Conservation (phyloP, 2,888 invertebrate species). For the Psococerastis gibbosa region DNA sequence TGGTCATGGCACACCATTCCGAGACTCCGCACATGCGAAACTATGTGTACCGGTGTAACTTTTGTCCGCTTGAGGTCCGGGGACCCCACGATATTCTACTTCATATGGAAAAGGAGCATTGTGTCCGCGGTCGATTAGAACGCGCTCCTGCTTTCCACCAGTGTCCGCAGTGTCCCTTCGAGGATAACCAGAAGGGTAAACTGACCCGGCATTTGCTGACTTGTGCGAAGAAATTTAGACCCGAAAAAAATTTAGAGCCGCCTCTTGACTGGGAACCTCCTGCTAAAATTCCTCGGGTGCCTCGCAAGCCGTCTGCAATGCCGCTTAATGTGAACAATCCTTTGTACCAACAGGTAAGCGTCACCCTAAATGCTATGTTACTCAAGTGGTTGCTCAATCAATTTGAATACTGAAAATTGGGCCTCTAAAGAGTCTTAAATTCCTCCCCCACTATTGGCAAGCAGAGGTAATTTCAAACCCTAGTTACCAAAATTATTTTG, state of each 20-base stretch:
- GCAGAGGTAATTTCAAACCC: too few species aligned
- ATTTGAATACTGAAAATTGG: too few species aligned
- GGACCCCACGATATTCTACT: conserved; percentile 74
- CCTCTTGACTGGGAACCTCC: conserved; percentile 85
- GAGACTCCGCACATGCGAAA: conserved; percentile 85
- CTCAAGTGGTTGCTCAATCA: too few species aligned
- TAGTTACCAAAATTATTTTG: background rate
- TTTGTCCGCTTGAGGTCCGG: conserved; percentile 60
- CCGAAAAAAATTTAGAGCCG: conserved; percentile 68
- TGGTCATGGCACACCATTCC: conserved; percentile 70
- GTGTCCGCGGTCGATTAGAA: conserved; percentile 62
- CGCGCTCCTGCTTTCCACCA: conserved; percentile 75
- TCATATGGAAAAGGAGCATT: conserved; percentile 84
- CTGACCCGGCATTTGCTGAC: conserved; percentile 70
- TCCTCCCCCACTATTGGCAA: too few species aligned
- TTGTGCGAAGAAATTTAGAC: conserved; percentile 77
- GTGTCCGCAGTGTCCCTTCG: conserved; percentile 84
- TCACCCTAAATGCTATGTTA: too few species aligned
- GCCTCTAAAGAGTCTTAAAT: too few species aligned
- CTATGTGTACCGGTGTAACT: conserved; percentile 58
- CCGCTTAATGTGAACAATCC: background rate
- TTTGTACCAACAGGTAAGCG: background rate
- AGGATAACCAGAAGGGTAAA: conserved; percentile 83
- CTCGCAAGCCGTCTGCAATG: conserved; percentile 22
- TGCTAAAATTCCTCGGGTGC: conserved; percentile 70